A percentile compares a stretch with the other conserved stretches of the same genome.
These are phyloP conservation scores for Orchesellides sinensis DNA, from an alignment of 2,888 invertebrate species.

Conservation along the genomic window DNA sequence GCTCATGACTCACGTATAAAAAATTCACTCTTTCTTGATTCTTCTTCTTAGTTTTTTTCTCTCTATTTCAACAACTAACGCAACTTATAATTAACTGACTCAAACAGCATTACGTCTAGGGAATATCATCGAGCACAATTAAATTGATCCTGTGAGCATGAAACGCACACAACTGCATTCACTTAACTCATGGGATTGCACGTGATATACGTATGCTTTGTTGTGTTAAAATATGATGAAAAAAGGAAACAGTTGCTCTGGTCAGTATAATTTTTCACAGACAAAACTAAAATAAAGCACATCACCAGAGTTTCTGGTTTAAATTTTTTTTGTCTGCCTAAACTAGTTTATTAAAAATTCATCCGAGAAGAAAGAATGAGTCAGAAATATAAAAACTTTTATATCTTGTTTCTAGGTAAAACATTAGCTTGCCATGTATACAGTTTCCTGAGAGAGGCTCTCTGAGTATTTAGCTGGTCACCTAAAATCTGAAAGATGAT, in stretches of 20 bases:
- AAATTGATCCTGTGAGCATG: slow-evolving; percentile 50
- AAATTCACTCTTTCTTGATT: too few species aligned
- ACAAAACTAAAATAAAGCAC: too few species aligned
- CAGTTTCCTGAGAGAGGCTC: background rate
- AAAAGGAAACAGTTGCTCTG: too few species aligned
- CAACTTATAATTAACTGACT: slow-evolving; percentile 50
- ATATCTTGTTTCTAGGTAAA: slow-evolving; percentile 2
- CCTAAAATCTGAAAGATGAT: slow-evolving; percentile 6
- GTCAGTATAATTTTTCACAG: too few species aligned
- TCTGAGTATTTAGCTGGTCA: background rate
- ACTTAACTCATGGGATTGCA: background rate
- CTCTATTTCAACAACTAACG: background rate
- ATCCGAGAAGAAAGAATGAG: background rate
- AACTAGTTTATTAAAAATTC: too few species aligned
- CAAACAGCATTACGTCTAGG: slow-evolving; percentile 43
- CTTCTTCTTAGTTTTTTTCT: slow-evolving; percentile 17
- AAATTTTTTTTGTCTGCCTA: background rate
- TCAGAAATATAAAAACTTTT: slow-evolving; percentile 6
- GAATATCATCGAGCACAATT: slow-evolving; percentile 45
- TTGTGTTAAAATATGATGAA: too few species aligned
- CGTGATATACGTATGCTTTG: too few species aligned
- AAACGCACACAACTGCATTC: slow-evolving; percentile 3
- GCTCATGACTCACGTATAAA: slow-evolving; percentile 43
- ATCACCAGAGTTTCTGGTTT: background rate
- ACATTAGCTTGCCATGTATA: background rate